These are phyloP conservation scores for Chiridota heheva DNA, from an alignment of 35 echinoderm and acorn worm genomes.

Conservation along the genomic window DNA sequence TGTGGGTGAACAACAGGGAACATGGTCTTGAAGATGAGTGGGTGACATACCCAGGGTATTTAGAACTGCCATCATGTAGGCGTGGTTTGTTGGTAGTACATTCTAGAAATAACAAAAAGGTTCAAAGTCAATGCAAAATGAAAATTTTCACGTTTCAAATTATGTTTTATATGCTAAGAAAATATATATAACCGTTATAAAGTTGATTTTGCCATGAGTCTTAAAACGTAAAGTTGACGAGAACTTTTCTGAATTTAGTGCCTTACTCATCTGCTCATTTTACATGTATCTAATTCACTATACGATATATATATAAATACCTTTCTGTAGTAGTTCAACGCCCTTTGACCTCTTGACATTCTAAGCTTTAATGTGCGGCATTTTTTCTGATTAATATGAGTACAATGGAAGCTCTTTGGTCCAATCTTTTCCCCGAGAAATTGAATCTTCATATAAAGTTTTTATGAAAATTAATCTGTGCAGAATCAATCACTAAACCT, in stretches of 20 bases:
- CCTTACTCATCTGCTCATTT: neutral
- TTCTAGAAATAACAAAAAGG: slow-evolving; percentile 2
- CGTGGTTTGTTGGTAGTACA: slow-evolving; percentile 24
- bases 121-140: neutral
- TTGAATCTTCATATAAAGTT: no score
- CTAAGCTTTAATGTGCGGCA: no score
- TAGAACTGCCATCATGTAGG: slow-evolving; percentile 27
- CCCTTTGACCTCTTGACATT: no score
- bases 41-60: slow-evolving; percentile 10
- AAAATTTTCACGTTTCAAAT: no score
- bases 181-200: no score
- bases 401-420: no score
- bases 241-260: neutral
- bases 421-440: no score
- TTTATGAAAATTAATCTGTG: no score
- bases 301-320: neutral
- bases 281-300: neutral
- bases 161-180: no score
- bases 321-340: no score
- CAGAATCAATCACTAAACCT: no score
- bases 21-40: slow-evolving; percentile 1
- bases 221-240: neutral
- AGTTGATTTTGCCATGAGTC: neutral
- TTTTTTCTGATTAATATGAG: no score
- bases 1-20: slow-evolving; percentile 21